phyloP scores from a whole-genome alignment of 2,797 vertebrate genomes.

The Epinephelus coioides region DNA sequence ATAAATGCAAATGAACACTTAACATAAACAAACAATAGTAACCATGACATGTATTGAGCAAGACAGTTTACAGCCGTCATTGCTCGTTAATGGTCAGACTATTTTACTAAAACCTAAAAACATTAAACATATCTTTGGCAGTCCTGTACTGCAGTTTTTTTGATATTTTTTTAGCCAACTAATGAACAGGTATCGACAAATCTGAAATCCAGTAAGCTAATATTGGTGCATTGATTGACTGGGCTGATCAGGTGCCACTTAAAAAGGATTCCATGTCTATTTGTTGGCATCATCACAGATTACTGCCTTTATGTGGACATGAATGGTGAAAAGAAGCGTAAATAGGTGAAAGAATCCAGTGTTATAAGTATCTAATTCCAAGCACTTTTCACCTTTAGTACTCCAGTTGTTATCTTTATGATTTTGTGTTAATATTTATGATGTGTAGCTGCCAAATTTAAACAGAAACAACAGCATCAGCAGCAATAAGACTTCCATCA shows the following conservation, averaged over 20 bases:
- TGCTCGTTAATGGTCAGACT: not conserved
- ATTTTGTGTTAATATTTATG: not conserved
- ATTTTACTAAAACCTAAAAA: not conserved
- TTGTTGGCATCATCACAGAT: too few relatives aligned
- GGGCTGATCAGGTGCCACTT: too few relatives aligned
- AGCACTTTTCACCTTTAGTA: not conserved
- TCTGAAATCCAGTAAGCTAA: too few relatives aligned
- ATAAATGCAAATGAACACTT: too few relatives aligned
- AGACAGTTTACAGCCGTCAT: not conserved
- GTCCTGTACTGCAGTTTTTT: not conserved
- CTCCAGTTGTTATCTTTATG: not conserved
- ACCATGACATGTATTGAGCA: not conserved
- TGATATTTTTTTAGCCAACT: not conserved
- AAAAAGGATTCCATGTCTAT: too few relatives aligned
- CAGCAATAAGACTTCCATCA: not conserved
- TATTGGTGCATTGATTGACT: too few relatives aligned
- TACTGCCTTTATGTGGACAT: too few relatives aligned
- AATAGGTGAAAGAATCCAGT: too few relatives aligned
- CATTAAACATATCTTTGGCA: not conserved
- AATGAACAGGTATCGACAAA: too few relatives aligned
- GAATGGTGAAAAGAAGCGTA: too few relatives aligned
- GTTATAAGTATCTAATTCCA: not conserved
- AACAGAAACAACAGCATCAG: not conserved
- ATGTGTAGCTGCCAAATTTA: not conserved
- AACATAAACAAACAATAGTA: not conserved